Base-by-base conservation (phyloP, 1,140 invertebrate genomes). In the Drosophila lini region DNA sequence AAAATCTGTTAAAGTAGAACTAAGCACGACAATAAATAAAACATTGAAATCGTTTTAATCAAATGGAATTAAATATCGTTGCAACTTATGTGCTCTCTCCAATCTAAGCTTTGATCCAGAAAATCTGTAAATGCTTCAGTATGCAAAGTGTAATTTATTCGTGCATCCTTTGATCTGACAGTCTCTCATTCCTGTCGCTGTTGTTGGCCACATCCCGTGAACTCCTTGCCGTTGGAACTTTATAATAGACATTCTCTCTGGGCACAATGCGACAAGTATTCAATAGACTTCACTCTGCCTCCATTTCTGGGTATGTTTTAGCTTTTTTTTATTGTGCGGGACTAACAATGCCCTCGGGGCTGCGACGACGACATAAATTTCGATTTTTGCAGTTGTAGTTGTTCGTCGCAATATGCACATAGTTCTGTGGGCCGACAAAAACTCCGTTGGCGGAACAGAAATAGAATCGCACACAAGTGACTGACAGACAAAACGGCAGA, bases 371-470 rank as follows among this genome's bases (percentile, higher is more conserved):
- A 88, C 83, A 88, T 89, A 88, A 88, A 88, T 88, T 88, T 88
- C 77, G 74, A 86, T 88, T 86, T 55, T 86, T 82, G 34, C 52
- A 36, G 52, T 55, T 78, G 63, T 47, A 67, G 70, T 85, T 81
- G 16, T 36, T 34, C 50, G 50, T 38, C 50, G 50, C 50, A 53
- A 53, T 53, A 53, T 55, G 61, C 22, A 41, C 45, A 55, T 55
- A 70, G 52, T 63, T 56, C 83, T 88, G 83, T 85, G 75, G 79
- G 82, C 74, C 73, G 82, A 47, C 50, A 78, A 53, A 62, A 63
- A 82, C 83, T 86, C 79, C 70, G 82, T 88, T 79, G 84, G 82
- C 83, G 84, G 60, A 67, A 83, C 83, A 88, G 73, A 88, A 88
- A 88, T 88, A 88, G 83, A 88, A 88, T 78, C 38, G 61, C 75